A percentile compares a stretch with the other conserved stretches of the same genome.
phyloP scores from a whole-genome alignment of 2,888 invertebrate species.

The Zaprionus bogoriensis region DNA sequence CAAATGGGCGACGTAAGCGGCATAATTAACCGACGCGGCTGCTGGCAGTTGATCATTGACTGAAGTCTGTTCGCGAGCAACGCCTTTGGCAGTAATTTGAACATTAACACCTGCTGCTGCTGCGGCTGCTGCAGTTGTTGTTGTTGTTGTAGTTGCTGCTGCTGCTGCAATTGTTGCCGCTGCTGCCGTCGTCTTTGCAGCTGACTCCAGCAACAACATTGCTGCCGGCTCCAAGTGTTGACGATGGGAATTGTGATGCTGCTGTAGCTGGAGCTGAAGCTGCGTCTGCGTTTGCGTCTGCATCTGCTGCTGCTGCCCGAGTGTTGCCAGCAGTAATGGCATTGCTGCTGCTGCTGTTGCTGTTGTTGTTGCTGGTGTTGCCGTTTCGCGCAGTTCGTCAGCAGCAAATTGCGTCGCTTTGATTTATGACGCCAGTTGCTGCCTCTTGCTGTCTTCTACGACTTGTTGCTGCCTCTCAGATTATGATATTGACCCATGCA shows the following conservation, averaged over 20 bases:
- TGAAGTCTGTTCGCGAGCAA: constrained; percentile 58
- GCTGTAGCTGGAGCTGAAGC: constrained; percentile 26
- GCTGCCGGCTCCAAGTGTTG: constrained; percentile 66
- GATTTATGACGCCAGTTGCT: constrained; percentile 78
- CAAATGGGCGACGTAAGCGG: constrained; percentile 65
- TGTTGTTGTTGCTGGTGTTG: constrained; percentile 51
- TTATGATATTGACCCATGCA: constrained; percentile 80
- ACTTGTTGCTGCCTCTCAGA: constrained; percentile 72
- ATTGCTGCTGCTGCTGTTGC: constrained; percentile 46
- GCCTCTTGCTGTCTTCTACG: constrained; percentile 56
- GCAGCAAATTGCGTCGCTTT: constrained; percentile 79
- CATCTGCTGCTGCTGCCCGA: constrained; percentile 57
- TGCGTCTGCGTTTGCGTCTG: constrained; percentile 27
- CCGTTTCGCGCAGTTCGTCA: constrained; percentile 71
- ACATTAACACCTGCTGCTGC: constrained; percentile 80
- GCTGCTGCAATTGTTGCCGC: constrained; percentile 18
- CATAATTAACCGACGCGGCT: constrained; percentile 59
- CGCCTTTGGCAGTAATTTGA: constrained; percentile 79
- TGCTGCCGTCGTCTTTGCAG: constrained; percentile 38
- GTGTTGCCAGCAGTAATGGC: constrained; percentile 65
- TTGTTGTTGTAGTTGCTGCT: constrained; percentile 38
- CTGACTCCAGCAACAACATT: constrained; percentile 60
- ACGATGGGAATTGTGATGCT: constrained; percentile 64
- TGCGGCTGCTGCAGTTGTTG: constrained; percentile 49
- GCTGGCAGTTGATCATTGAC: constrained; percentile 69